Conservation (phyloP, 1,140 invertebrate genomes). For the Diorhabda elongata region DNA sequence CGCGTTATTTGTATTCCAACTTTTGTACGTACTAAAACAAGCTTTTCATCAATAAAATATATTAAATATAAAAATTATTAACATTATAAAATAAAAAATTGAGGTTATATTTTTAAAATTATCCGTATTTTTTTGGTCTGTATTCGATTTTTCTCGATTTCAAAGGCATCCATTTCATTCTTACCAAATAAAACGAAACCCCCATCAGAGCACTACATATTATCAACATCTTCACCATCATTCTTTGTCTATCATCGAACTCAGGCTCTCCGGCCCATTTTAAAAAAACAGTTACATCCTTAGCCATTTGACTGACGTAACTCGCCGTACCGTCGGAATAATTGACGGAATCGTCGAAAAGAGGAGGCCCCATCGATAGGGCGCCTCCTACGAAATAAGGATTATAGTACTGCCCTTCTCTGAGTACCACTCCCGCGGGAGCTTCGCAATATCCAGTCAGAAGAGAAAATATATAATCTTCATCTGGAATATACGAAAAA, state of each 20-base stretch:
- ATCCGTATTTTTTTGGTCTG: conserved; percentile 52
- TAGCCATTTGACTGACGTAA: conserved; percentile 91
- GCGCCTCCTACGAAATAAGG: conserved; percentile 97
- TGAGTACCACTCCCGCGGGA: conserved; percentile 81
- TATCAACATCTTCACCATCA: conserved; percentile 78
- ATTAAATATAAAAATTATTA: too few species aligned
- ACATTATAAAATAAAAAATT: too few species aligned
- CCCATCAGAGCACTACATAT: conserved; percentile 54
- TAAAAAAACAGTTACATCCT: conserved; percentile 93
- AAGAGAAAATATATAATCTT: conserved; percentile 91
- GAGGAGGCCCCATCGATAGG: conserved; percentile 93
- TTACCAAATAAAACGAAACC: conserved; percentile 74
- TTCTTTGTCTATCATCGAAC: conserved; percentile 81
- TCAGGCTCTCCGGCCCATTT: conserved; percentile 91
- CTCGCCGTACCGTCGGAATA: conserved; percentile 88
- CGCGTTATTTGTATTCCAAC: too few species aligned
- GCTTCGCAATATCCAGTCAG: conserved; percentile 95
- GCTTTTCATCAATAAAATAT: too few species aligned
- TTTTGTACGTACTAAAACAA: too few species aligned
- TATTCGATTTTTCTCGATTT: conserved; percentile 83
- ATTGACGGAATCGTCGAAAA: conserved; percentile 67
- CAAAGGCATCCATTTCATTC: conserved; percentile 77
- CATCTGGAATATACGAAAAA: conserved; percentile 34
- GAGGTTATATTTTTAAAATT: too few species aligned
- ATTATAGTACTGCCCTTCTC: conserved; percentile 97